Evolutionary conservation across 2,888 invertebrate genomes (phyloP), one percentile per base, ranked within the genome.

Genomic region (Plebejus anna): DNA sequence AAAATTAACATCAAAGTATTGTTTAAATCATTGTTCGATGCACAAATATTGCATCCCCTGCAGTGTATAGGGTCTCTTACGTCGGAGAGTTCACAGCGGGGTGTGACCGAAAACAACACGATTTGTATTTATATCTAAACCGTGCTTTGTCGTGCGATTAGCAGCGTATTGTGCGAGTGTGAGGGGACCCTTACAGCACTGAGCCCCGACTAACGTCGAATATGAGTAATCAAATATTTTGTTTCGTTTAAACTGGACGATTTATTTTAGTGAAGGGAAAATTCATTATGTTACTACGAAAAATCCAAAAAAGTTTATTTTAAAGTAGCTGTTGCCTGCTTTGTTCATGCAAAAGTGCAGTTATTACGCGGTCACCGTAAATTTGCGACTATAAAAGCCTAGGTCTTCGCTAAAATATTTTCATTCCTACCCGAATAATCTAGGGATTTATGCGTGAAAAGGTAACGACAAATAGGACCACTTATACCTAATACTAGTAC

Each of bases 41-140:
- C 22, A 59, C n/a, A 22, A 59, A 59, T 9, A 59, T 22, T 59
- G 59, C 59, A 59, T 9, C 7, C 59, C 22, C 7, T 61, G 3
- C 72, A 79, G 71, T 81, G 78, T 80, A 55, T 11, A 79, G 16
- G 77, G 75, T 42, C 70, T 79, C 75, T 80, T 76, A 81, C 66
- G 78, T 75, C 76, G 72, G 80, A 83, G 84, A 82, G 82, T 80
- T 81, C 81, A 79, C 82, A 79, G 81, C 86, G 81, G 89, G 90
- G 88, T 84, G 85, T 85, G 81, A 88, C 89, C 91, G 90, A 92
- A 90, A 92, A 93, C 94, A 92, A 92, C 94, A 89, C 91, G 92
- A 91, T 91, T 89, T 92, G 91, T 92, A 91, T 92, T 92, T 90
- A 90, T 91, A 89, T 86, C 90, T 89, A 90, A 92, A 91, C 90